Base-by-base conservation (phyloP, 1,140 invertebrate species). In the Caenorhabditis brenneri region DNA sequence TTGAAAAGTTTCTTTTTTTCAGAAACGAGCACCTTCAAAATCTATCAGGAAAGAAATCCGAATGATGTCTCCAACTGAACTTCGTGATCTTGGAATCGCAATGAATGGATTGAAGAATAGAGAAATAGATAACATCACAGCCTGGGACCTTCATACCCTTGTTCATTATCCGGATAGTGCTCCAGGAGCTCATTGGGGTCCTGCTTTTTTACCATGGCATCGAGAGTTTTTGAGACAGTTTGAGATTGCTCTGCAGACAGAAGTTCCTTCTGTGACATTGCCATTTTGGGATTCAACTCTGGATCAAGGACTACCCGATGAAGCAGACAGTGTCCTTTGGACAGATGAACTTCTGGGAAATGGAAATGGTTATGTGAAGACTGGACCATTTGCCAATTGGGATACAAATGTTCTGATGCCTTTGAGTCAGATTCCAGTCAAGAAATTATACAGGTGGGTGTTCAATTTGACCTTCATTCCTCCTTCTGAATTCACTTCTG, bases 211-310 rank as follows among this genome's bases (percentile, higher is more conserved):
- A 33, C 89, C 88, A 31, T 90, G 90, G 90, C 89, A 90, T 82
- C 80, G 89, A 27, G 89, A 90, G 80, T 90, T 91, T 81, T 53
- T 90, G 24, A 74, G 89, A 36, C 89, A 90, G 65, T 91, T 90
- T 80, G 89, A 90, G 65, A 53, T 86, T 1, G 89, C 90, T 16
- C 85, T 91, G 0, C 89, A 88, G 49, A 87, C 85, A 22, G 88
- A 91, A 84, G 87, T 87, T 12, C 88, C 89, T 9, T 81, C 79
- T 9, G 88, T 88, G 4, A 78, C 85, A 22, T 58, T 91, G 24
- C 90, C 91, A 16, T 91, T 89, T 84, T 91, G 91, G 91, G 90
- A 91, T 80, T 91, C 90, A n/a, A 91, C 91, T 39, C 58, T 91
- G 5, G 90, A 91, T 81, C 74, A 90, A 79, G 88, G 90, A 22